These are phyloP conservation scores for Mastigias papua DNA, from an alignment of 30 jellyfish, hydroid and myxozoan genomes.

Conservation along the genomic window DNA sequence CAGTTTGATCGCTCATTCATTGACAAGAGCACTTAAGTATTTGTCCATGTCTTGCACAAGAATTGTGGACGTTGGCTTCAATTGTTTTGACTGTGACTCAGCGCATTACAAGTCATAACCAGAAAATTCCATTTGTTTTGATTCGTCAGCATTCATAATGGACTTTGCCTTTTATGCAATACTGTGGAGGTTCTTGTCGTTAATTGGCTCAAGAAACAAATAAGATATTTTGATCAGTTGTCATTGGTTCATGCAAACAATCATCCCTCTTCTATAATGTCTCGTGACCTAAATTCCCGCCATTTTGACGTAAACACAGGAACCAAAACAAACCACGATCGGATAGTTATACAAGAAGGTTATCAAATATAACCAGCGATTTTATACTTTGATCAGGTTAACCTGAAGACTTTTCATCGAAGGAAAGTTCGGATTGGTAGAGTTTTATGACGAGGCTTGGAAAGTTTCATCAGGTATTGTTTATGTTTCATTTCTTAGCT, in stretches of 20 bases:
- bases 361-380: neutral
- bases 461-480: slow-evolving; percentile 55
- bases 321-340: slow-evolving; percentile 80
- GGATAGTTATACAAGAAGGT: neutral
- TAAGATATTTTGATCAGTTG: neutral
- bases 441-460: slow-evolving; percentile 59
- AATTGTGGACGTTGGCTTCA: neutral
- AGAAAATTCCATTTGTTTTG: slow-evolving; percentile 66
- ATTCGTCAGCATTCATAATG: slow-evolving; percentile 44
- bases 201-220: slow-evolving; percentile 26
- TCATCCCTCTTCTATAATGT: slow-evolving; percentile 31
- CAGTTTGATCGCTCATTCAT: too few species aligned
- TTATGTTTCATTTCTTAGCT: neutral
- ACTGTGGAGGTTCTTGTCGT: neutral
- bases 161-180: slow-evolving; percentile 57
- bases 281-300: slow-evolving; percentile 94
- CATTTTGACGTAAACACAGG: slow-evolving; percentile 82
- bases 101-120: slow-evolving; percentile 41
- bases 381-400: neutral
- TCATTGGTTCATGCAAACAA: slow-evolving; percentile 57
- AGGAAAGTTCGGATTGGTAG: neutral
- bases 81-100: slow-evolving; percentile 28
- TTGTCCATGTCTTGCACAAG: too few species aligned
- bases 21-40: too few species aligned
- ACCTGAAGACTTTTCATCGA: neutral